A percentile compares a stretch with the other conserved stretches of the same genome.
These are phyloP conservation scores for Alfaro cultratus DNA, from an alignment of 2,797 vertebrate species.

Conservation along the genomic window DNA sequence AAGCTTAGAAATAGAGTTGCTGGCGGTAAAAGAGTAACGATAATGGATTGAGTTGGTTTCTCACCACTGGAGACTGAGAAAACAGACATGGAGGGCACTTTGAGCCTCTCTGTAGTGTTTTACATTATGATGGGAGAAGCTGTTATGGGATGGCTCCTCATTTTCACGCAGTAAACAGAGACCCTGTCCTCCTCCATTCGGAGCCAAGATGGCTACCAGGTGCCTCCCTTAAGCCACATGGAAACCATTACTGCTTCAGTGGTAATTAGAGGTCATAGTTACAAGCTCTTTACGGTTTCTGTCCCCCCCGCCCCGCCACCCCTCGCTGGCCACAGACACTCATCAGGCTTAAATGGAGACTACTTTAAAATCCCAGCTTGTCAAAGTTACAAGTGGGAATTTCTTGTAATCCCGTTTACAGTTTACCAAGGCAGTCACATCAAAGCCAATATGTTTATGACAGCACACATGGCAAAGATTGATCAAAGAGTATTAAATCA, in stretches of 20 bases:
- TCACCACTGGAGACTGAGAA: not conserved
- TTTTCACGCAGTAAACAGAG: constrained; percentile 62
- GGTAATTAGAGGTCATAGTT: constrained; percentile 79
- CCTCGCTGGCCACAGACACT: constrained; percentile 62
- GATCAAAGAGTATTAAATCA: constrained; percentile 16
- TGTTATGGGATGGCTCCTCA: constrained; percentile 45
- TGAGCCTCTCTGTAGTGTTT: not conserved
- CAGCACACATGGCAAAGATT: constrained; percentile 3
- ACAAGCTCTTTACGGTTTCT: constrained; percentile 76
- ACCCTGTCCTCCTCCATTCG: constrained; percentile 51
- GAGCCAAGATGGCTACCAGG: constrained; percentile 75
- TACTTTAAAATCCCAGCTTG: constrained; percentile 45
- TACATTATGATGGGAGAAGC: constrained; percentile 28
- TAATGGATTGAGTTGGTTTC: not conserved
- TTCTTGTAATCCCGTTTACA: constrained; percentile 28
- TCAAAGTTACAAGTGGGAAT: constrained; percentile 60
- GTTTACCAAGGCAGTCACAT: constrained; percentile 20
- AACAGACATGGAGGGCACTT: constrained; percentile 2
- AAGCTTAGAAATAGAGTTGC: constrained; percentile 1
- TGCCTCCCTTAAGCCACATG: constrained; percentile 77
- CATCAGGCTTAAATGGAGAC: constrained; percentile 47
- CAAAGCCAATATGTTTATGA: constrained; percentile 15
- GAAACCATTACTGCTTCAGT: constrained; percentile 76
- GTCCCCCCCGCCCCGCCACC: constrained; percentile 51
- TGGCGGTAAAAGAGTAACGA: not conserved